Evolutionary conservation across 2,797 vertebrate species (phyloP), one percentile per base, ranked within the genome.

Genomic region (Onychomys leucogaster): DNA sequence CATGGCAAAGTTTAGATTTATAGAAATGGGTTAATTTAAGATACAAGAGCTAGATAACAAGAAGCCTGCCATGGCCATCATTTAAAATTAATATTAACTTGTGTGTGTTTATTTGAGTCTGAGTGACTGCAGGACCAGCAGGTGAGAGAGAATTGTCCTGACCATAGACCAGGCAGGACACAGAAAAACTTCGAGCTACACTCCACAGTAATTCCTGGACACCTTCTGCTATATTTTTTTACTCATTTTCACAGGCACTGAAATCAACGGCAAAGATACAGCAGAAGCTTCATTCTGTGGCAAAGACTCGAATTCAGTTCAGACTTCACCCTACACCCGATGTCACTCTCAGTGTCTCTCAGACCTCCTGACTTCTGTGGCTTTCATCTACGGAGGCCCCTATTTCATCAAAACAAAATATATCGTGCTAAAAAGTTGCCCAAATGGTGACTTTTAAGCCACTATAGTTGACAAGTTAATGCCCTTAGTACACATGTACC

Each of bases 361-460:
- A 89, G 82, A 85, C 73, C 52, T 81, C 14, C 25, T 55, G 29
- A 11, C 41, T 19, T 32, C 32, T 6, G 0, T 85, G 41, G 27
- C 16, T 87, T 83, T 94, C 81, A 90, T 3, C 23, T 88, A 41
- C 61, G 32, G 23, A 88, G 61, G n/a, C 9, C 83, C 43, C 34
- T 73, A 46, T 96, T 77, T 89, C 88, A 96, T 43, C 87, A 80
- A 93, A 89, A 73, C 32, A 91, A 94, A 90, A 80, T 67, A 61
- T 19, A 85, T 59, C 55, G 13, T n/a, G 55, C n/a, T 57, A 77
- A 88, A 83, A 21, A 27, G 21, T 71, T 59, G 63, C n/a, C 63
- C 90, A 93, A 55, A 41, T 5, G 57, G 16, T 87, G 13, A 7
- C 37, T 92, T 90, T 91, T 94, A 76, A 91, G 76, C 63, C 46